Evolutionary conservation across 1,140 invertebrate species (phyloP).

Genomic region (Bactericera cockerelli): DNA sequence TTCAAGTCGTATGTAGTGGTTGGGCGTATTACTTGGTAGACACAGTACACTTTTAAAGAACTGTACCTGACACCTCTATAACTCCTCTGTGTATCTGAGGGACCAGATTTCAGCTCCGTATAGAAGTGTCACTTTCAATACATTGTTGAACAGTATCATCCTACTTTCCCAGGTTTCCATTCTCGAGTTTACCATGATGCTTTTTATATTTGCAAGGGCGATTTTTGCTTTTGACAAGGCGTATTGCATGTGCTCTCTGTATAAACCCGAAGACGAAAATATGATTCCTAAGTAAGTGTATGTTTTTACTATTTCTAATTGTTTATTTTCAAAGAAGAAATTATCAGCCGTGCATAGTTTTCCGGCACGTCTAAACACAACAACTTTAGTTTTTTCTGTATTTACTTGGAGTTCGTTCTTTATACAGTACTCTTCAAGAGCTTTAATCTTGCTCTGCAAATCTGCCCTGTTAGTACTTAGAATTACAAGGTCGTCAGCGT

Average conservation of each 20-base stretch:
- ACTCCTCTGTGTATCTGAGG: background rate
- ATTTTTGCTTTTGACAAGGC: background rate
- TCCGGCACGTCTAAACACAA: conserved; percentile 19
- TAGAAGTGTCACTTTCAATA: background rate
- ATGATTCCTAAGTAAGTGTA: background rate
- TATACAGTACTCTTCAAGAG: conserved; percentile 16
- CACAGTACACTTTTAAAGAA: no score
- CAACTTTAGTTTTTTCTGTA: conserved; percentile 20
- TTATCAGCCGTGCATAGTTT: background rate
- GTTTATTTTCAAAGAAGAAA: background rate
- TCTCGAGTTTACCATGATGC: background rate
- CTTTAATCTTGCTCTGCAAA: conserved; percentile 8
- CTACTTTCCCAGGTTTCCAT: conserved; percentile 1
- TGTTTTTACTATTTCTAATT: background rate
- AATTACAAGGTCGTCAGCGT: conserved; percentile 15
- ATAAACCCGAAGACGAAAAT: background rate
- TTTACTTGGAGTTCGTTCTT: conserved; percentile 14
- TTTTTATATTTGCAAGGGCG: conserved; percentile 4
- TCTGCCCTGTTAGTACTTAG: background rate
- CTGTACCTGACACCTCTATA: no score
- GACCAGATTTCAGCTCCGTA: background rate
- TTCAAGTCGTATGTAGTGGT: no score
- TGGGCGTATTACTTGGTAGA: no score
- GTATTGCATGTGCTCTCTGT: background rate
- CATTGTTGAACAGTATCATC: background rate